A percentile compares a stretch with the other conserved stretches of the same genome.
phyloP scores from a whole-genome alignment of 2,797 vertebrate genomes.

The Adrianichthys oophorus region DNA sequence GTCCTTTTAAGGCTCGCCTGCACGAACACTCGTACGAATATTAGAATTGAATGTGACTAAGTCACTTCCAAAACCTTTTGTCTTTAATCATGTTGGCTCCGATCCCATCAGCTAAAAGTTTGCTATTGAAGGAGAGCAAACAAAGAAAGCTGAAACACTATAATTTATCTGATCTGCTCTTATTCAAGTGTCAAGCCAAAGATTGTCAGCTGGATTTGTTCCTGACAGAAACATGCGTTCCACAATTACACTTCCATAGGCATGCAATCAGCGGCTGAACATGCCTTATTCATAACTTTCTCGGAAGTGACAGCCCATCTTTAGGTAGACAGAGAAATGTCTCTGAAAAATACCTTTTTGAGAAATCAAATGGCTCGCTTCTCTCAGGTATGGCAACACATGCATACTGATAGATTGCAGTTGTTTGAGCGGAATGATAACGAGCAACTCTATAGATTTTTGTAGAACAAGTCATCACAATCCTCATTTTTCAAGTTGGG shows the following conservation, averaged over 20 bases:
- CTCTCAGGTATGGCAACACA: slow-evolving; percentile 22
- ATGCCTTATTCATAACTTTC: slow-evolving; percentile 40
- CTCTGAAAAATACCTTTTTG: slow-evolving; percentile 22
- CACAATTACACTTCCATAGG: slow-evolving; percentile 2
- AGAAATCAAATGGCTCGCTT: slow-evolving; percentile 13
- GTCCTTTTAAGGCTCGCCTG: slow-evolving; percentile 44
- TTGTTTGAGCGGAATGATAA: slow-evolving; percentile 27
- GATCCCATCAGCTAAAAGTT: slow-evolving; percentile 33
- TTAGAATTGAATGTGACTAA: neutral
- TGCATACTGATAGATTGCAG: slow-evolving; percentile 14
- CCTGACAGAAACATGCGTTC: slow-evolving; percentile 12
- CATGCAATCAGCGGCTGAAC: slow-evolving; percentile 15
- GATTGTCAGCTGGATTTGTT: slow-evolving; percentile 60
- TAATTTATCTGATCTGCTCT: slow-evolving; percentile 53
- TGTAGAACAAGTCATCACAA: slow-evolving; percentile 9
- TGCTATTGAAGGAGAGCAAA: slow-evolving; percentile 27
- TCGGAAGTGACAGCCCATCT: slow-evolving; percentile 42
- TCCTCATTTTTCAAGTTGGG: slow-evolving; percentile 11
- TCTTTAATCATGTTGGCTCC: slow-evolving; percentile 25
- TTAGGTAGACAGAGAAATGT: neutral
- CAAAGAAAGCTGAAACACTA: slow-evolving; percentile 50
- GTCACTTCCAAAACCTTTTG: slow-evolving; percentile 22
- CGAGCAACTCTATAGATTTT: slow-evolving; percentile 12
- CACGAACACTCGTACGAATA: slow-evolving; percentile 21
- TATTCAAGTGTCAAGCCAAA: slow-evolving; percentile 29